Evolutionary conservation across 2,888 invertebrate genomes (phyloP).

Genomic region (Heterodera filipjevi): DNA sequence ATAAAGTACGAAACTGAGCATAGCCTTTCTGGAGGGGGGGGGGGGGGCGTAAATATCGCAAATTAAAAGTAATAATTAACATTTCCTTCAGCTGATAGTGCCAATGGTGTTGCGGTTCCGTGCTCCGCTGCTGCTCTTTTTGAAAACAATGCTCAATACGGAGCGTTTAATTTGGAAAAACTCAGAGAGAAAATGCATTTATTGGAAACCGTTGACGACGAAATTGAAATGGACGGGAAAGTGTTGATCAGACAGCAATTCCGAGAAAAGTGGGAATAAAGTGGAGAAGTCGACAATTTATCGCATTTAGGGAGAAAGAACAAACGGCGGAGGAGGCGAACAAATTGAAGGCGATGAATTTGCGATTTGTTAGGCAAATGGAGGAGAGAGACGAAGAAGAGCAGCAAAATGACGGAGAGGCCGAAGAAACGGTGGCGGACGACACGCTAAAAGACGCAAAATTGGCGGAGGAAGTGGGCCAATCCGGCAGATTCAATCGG

Average conservation of each 20-base stretch:
- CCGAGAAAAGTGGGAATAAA: neutral
- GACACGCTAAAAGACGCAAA: slow-evolving; percentile 10
- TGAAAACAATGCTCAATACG: neutral
- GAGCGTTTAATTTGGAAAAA: neutral
- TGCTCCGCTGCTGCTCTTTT: neutral
- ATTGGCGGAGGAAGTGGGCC: slow-evolving; percentile 28
- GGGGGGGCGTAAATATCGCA: neutral
- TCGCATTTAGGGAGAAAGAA: neutral
- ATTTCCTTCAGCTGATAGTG: neutral
- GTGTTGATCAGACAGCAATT: neutral
- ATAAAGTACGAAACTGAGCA: too few species aligned
- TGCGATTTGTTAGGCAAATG: slow-evolving; percentile 13
- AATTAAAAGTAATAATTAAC: neutral
- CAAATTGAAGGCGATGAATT: neutral
- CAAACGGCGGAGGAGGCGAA: slow-evolving; percentile 3
- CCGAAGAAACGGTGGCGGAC: too few species aligned
- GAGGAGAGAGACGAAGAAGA: slow-evolving; percentile 6
- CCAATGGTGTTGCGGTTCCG: neutral
- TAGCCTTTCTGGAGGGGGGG: neutral
- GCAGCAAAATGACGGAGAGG: neutral
- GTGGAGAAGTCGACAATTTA: neutral
- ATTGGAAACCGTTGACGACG: neutral
- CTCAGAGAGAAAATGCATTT: neutral
- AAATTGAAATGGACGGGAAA: slow-evolving; percentile 1
- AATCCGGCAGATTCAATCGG: slow-evolving; percentile 30